Conservation (phyloP, 2,797 vertebrate species). For the Phyllotis vaccarum region DNA sequence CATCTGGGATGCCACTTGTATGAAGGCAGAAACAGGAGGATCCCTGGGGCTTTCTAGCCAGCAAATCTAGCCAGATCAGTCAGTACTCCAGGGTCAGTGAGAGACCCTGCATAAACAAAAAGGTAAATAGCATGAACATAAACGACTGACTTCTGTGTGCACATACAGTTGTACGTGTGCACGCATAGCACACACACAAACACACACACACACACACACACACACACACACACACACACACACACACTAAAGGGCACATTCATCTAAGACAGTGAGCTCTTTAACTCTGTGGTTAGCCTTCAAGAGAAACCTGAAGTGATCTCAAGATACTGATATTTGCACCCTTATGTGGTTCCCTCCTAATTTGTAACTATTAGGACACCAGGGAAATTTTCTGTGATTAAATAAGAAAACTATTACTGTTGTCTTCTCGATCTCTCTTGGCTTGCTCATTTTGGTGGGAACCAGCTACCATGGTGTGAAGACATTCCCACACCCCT, state of each 20-base stretch:
- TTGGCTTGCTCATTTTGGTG: slow-evolving; percentile 30
- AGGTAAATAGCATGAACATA: neutral
- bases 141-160: neutral
- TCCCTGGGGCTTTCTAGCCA: neutral
- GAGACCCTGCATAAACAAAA: neutral
- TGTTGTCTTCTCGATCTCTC: neutral
- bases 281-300: neutral
- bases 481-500: neutral
- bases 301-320: neutral
- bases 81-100: neutral
- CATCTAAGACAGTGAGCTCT: neutral
- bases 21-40: neutral
- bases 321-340: neutral
- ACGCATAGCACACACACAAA: neutral
- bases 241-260: neutral
- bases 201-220: neutral
- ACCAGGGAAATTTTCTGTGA: neutral
- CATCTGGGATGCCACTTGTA: neutral
- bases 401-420: neutral
- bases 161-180: neutral
- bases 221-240: neutral
- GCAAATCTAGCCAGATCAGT: neutral
- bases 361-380: neutral
- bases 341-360: neutral
- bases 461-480: slow-evolving; percentile 17